Conservation (phyloP, 1,140 invertebrate genomes). For the Cotesia vestalis region DNA sequence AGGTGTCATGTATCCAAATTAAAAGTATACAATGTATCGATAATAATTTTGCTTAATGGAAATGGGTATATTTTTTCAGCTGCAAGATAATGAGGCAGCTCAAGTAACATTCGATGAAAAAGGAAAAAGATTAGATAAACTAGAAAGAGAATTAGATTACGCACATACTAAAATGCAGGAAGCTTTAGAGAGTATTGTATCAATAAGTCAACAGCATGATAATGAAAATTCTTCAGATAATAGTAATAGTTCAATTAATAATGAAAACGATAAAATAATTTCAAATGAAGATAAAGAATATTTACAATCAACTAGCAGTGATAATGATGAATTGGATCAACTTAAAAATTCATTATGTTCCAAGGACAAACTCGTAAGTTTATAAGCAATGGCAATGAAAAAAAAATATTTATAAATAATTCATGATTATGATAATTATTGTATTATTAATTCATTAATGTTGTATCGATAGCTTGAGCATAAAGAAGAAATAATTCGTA, state of each 20-base stretch:
- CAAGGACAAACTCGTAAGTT: slow-evolving; percentile 60
- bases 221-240: not conserved
- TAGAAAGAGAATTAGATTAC: slow-evolving; percentile 58
- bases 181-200: slow-evolving; percentile 53
- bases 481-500: slow-evolving; percentile 59
- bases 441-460: slow-evolving; percentile 17
- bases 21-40: too few species aligned
- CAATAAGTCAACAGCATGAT: slow-evolving; percentile 37
- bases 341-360: slow-evolving; percentile 51
- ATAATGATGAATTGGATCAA: slow-evolving; percentile 50
- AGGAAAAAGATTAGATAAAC: slow-evolving; percentile 50
- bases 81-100: slow-evolving; percentile 48
- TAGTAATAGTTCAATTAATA: not conserved
- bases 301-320: not conserved
- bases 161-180: slow-evolving; percentile 61
- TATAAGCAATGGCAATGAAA: not conserved
- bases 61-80: slow-evolving; percentile 40
- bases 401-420: slow-evolving; percentile 23
- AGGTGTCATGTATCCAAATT: too few species aligned
- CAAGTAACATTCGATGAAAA: slow-evolving; percentile 50
- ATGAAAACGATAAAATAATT: slow-evolving; percentile 2
- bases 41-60: slow-evolving; percentile 25
- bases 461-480: slow-evolving; percentile 53
- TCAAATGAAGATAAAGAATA: slow-evolving; percentile 27
- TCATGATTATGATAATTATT: slow-evolving; percentile 14